A percentile compares a stretch with the other conserved stretches of the same genome.
These are phyloP conservation scores for Tetropium fuscum DNA, from an alignment of 2,888 invertebrate genomes.

Conservation along the genomic window DNA sequence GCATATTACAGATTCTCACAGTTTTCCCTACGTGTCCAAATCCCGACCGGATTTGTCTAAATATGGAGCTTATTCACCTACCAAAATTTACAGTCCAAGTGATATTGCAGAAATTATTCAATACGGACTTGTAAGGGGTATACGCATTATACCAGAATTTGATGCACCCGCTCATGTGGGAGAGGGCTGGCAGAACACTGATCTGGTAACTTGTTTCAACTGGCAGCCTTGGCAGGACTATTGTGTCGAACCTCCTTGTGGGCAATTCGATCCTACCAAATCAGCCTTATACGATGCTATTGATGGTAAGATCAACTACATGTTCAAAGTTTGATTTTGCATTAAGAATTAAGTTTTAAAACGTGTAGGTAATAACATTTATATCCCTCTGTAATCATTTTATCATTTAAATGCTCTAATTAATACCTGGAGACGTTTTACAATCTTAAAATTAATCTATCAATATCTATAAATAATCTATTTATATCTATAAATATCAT, in stretches of 20 bases:
- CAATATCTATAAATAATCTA: too few species aligned
- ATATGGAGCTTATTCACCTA: slow-evolving; percentile 83
- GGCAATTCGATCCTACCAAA: slow-evolving; percentile 82
- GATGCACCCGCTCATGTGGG: slow-evolving; percentile 93
- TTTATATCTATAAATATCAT: too few species aligned
- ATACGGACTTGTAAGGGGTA: slow-evolving; percentile 70
- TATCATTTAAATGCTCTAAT: too few species aligned
- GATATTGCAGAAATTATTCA: slow-evolving; percentile 47
- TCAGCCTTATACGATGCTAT: slow-evolving; percentile 76
- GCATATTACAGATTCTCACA: slow-evolving; percentile 94
- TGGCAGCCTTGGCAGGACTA: slow-evolving; percentile 79
- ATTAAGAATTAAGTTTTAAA: too few species aligned
- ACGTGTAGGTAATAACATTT: too few species aligned
- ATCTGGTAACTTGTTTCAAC: slow-evolving; percentile 76
- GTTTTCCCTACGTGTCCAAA: slow-evolving; percentile 88
- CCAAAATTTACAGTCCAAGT: slow-evolving; percentile 73
- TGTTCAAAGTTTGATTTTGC: too few species aligned
- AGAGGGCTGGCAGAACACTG: slow-evolving; percentile 84
- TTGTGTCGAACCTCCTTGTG: slow-evolving; percentile 89
- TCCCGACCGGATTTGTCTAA: slow-evolving; percentile 78
- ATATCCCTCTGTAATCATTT: too few species aligned
- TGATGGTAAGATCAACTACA: too few species aligned
- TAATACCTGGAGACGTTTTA: too few species aligned
- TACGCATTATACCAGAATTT: slow-evolving; percentile 91
- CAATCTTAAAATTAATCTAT: too few species aligned